Conservation (phyloP, 2,797 vertebrate genomes). For the Gadopsis bispinosus region DNA sequence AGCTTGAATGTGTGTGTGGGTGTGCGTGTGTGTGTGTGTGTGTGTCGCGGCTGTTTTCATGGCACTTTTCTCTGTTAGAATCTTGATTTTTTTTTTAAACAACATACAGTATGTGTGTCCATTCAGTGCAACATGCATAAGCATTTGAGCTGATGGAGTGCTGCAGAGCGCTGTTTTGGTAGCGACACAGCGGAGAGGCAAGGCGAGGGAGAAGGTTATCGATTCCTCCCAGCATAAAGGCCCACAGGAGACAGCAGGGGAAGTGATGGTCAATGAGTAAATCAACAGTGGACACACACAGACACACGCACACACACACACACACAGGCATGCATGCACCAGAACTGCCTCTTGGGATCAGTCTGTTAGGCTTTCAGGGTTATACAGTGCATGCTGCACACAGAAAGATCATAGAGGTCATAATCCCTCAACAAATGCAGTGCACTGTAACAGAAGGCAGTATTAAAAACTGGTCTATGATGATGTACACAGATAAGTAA, state of each 20-base stretch:
- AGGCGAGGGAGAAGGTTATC: constrained; percentile 68
- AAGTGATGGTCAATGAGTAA: constrained; percentile 69
- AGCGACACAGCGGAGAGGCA: constrained; percentile 41
- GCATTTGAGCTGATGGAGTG: constrained; percentile 42
- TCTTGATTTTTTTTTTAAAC: constrained; percentile 20
- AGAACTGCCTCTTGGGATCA: constrained; percentile 55
- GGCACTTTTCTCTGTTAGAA: constrained; percentile 7
- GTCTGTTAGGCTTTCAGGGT: constrained; percentile 52
- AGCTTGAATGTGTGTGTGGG: constrained; percentile 26
- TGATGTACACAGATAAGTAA: constrained; percentile 44
- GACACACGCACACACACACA: constrained; percentile 29
- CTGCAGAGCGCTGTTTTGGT: constrained; percentile 29
- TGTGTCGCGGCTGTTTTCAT: constrained; percentile 33
- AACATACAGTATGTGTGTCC: background rate
- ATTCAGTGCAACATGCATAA: constrained; percentile 25
- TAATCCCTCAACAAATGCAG: constrained; percentile 43
- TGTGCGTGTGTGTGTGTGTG: constrained; percentile 11
- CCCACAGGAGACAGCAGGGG: constrained; percentile 64
- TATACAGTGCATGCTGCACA: constrained; percentile 46
- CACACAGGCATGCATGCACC: constrained; percentile 44
- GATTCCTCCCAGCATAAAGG: constrained; percentile 69
- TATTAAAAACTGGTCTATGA: constrained; percentile 43
- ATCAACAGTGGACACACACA: constrained; percentile 57
- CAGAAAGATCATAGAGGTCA: constrained; percentile 39
- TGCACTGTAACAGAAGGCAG: constrained; percentile 51